phyloP scores from a whole-genome alignment of 2,113 vertebrate genomes.

The Megaceryle maxima region DNA sequence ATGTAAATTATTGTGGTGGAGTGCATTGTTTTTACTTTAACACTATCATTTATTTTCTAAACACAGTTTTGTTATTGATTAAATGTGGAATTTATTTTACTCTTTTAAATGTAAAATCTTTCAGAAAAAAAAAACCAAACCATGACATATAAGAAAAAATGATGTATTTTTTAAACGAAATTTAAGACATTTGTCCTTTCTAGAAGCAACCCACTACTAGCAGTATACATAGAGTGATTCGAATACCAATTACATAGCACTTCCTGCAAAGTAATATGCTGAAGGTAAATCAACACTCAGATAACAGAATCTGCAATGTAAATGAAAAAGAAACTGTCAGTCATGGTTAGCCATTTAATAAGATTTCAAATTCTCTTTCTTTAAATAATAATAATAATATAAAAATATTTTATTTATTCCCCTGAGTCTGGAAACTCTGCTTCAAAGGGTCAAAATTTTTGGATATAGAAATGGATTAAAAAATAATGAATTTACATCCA shows the following conservation, averaged over 20 bases:
- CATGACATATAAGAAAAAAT: neutral
- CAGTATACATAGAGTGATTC: neutral
- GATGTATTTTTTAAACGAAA: neutral
- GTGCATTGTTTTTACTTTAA: neutral
- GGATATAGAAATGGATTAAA: neutral
- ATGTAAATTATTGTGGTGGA: conserved; percentile 22
- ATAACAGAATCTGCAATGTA: neutral
- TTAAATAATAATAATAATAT: no score
- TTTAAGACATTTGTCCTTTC: neutral
- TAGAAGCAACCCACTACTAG: neutral
- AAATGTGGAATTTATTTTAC: neutral
- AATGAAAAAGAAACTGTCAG: neutral
- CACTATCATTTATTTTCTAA: conserved; percentile 4
- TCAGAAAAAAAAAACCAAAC: neutral
- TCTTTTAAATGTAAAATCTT: neutral
- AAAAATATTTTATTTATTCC: no score
- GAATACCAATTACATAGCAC: neutral
- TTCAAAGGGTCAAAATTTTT: neutral
- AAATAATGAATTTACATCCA: neutral
- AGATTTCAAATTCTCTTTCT: neutral
- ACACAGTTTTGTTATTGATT: neutral
- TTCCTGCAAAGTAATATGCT: neutral
- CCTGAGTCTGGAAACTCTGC: neutral
- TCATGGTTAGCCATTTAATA: neutral
- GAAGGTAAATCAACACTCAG: neutral